Evolutionary conservation across 37 sponge, comb jelly and placozoan species (phyloP).

Genomic region (Bolinopsis microptera): DNA sequence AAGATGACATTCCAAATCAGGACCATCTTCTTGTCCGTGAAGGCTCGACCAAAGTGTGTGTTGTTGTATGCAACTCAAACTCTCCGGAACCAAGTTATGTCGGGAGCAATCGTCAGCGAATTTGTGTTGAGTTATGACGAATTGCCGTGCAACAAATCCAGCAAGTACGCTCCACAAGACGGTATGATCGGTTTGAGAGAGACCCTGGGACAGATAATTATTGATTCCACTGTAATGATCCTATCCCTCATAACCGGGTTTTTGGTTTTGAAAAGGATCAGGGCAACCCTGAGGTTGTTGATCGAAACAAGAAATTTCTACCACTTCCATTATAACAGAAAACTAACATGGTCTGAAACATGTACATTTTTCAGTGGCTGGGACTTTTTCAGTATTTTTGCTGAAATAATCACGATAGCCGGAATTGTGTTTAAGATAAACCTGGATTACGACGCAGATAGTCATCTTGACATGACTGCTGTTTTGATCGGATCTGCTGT

Average conservation of each 20-base stretch:
- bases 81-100: neutral
- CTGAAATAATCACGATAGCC: neutral
- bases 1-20: neutral
- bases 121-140: constrained; percentile 9
- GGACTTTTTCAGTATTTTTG: constrained; percentile 20
- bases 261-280: neutral
- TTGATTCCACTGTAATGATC: neutral
- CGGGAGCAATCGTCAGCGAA: neutral
- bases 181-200: neutral
- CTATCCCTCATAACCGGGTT: constrained; percentile 10
- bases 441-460: neutral
- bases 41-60: constrained; percentile 44
- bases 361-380: neutral
- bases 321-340: neutral
- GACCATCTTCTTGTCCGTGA: constrained; percentile 20
- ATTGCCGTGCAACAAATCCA: neutral
- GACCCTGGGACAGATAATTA: neutral
- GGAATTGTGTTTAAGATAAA: neutral
- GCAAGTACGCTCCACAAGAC: neutral
- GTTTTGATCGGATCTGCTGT: constrained; percentile 17
- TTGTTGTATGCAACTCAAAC: neutral
- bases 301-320: neutral
- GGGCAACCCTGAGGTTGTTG: neutral
- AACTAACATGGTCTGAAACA: neutral
- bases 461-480: neutral